Evolutionary conservation across 2,113 vertebrate species (phyloP).

Genomic region (Trogon surrucura): DNA sequence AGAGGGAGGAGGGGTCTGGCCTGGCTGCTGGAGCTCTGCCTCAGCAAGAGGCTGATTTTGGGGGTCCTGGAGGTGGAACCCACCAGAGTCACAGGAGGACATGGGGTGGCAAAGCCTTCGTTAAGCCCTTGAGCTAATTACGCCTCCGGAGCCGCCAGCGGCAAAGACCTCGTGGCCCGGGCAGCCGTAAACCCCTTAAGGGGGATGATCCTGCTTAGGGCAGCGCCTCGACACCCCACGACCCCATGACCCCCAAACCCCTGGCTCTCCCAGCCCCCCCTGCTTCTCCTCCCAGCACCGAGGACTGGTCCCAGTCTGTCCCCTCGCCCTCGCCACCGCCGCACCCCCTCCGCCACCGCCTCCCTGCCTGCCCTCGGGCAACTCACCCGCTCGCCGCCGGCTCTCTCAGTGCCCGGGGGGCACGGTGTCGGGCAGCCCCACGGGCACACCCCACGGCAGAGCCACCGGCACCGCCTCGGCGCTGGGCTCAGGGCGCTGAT

Average conservation of each 20-base stretch:
- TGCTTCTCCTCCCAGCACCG: background rate
- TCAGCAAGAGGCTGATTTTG: background rate
- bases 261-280: rapidly evolving
- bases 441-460: background rate
- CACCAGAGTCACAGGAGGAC: background rate
- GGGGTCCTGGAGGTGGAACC: background rate
- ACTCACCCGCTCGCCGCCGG: background rate
- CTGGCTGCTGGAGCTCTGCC: background rate
- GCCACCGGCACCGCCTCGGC: background rate
- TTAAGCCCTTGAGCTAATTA: slow-evolving; percentile 34
- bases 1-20: rapidly evolving
- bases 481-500: background rate
- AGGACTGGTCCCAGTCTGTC: no score
- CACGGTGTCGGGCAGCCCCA: background rate
- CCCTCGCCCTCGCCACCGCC: background rate
- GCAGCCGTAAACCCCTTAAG: background rate
- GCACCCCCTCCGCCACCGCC: background rate
- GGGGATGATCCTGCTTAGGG: slow-evolving; percentile 25
- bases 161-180: background rate
- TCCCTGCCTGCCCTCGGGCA: background rate
- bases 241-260: rapidly evolving
- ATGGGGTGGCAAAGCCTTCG: rapidly evolving
- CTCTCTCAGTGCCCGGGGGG: no score
- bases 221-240: background rate
- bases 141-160: rapidly evolving